These are phyloP conservation scores for Leptinotarsa juncta DNA, from an alignment of 2,888 invertebrate genomes.

Conservation along the genomic window DNA sequence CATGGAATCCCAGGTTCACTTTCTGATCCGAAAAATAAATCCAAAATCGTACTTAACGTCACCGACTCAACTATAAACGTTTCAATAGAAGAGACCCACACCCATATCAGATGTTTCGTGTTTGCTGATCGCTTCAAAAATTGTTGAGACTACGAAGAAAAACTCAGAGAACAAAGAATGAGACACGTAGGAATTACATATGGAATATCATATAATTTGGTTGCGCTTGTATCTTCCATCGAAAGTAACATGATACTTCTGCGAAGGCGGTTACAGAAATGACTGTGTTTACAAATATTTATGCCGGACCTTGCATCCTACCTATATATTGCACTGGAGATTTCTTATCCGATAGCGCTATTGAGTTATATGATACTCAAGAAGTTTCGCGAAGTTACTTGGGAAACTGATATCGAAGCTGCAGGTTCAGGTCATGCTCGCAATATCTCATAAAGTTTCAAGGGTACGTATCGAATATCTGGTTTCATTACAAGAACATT, in stretches of 20 bases:
- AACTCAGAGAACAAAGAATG: not conserved
- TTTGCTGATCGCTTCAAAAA: not conserved
- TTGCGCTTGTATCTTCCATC: slow-evolving; percentile 17
- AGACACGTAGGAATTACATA: not conserved
- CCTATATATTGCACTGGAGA: slow-evolving; percentile 15
- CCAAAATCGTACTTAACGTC: no score
- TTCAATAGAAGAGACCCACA: not conserved
- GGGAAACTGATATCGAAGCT: slow-evolving; percentile 3
- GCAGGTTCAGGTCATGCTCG: slow-evolving; percentile 9
- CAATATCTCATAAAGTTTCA: not conserved
- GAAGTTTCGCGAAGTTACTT: slow-evolving; percentile 5
- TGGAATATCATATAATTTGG: not conserved
- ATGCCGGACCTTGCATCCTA: slow-evolving; percentile 26
- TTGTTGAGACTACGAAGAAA: not conserved
- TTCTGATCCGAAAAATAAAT: no score
- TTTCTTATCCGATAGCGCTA: not conserved
- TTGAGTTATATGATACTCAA: slow-evolving; percentile 1
- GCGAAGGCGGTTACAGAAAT: slow-evolving; percentile 29
- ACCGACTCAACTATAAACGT: no score
- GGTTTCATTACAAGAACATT: not conserved
- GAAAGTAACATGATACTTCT: slow-evolving; percentile 33
- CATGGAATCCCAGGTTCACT: no score
- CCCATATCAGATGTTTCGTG: not conserved
- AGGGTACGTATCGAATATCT: slow-evolving; percentile 1
- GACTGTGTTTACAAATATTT: slow-evolving; percentile 30